phyloP scores from a whole-genome alignment of 2,113 vertebrate genomes.

The Atrichornis clamosus region DNA sequence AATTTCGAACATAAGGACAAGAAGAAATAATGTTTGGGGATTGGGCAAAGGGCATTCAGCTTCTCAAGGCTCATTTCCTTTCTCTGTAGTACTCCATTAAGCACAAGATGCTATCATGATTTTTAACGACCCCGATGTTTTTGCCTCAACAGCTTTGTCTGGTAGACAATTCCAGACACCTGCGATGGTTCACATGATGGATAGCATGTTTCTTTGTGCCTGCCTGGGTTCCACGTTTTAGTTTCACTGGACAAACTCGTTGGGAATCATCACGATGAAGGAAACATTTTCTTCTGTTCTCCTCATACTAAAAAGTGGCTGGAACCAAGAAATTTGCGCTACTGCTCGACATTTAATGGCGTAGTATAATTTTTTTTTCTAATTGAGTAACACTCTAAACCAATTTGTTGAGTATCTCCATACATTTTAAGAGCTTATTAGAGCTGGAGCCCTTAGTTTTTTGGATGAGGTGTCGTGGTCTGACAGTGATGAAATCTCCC shows the following conservation, averaged over 20 bases:
- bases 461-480: not conserved
- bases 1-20: conserved; percentile 58
- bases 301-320: not conserved
- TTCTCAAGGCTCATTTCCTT: conserved; percentile 66
- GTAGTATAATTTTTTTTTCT: not conserved
- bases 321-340: not conserved
- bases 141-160: conserved; percentile 6
- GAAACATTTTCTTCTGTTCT: not conserved
- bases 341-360: not conserved
- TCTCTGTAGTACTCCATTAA: conserved; percentile 52
- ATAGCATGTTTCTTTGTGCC: not conserved
- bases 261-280: not conserved
- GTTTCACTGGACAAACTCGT: not conserved
- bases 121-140: conserved; percentile 34
- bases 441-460: not conserved
- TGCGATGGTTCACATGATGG: not conserved
- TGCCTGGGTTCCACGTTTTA: not conserved
- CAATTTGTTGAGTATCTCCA: not conserved
- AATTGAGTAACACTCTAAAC: not conserved
- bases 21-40: conserved; percentile 46
- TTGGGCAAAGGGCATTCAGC: conserved; percentile 44
- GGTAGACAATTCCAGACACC: not conserved
- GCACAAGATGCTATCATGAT: conserved; percentile 49
- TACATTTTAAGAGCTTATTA: not conserved
- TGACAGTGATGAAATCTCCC: not conserved